Evolutionary conservation across 1,140 invertebrate species (phyloP), one percentile per base, ranked within the genome.

Genomic region (Microvelia longipes): DNA sequence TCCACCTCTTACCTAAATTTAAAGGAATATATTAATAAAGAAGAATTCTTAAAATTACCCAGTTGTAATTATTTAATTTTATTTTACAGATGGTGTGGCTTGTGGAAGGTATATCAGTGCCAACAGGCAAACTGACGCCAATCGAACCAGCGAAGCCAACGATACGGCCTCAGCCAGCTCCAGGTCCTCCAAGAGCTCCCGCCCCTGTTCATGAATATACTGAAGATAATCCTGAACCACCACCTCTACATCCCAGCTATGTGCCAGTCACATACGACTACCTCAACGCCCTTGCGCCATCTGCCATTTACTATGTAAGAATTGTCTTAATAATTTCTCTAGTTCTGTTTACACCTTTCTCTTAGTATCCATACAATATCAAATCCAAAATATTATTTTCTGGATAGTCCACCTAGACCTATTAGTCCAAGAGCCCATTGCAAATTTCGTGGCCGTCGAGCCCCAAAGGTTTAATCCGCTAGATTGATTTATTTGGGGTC

Each of bases 131-230:
- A 69, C 26, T 70, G 68, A 76, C 75, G 1, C 75, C 75, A 2
- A 76, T 76, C 14, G 73, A 71, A 24, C 75, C 75, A 13, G 75
- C 75, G 13, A 70, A 69, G 61, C 69, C 68, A 1, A 50, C 69
- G 13, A 68, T 69, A 15, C 72, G 70, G 0, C 25, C 70, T 15
- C 68, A 65, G 14, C 62, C 70, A 11, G 63, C 68, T 28, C 29
- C 29, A 24, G 60, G 64, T 0, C 24, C 67, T 19, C 29, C 71
- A 14, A 29, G 70, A 2, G 70, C 72, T 1, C 73, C 74, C 1
- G 75, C 75, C 0, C 74, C 75, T 5, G 75, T 76, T 14, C 65
- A 71, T 1, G 75, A 76, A 30, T 76, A 76, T 67, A 69, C 74
- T 14, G 67, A 73, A 67, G 75, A 76, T 13, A 73, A 71, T 28